These are phyloP conservation scores for Centropristis striata DNA, from an alignment of 2,113 vertebrate genomes.

Conservation along the genomic window DNA sequence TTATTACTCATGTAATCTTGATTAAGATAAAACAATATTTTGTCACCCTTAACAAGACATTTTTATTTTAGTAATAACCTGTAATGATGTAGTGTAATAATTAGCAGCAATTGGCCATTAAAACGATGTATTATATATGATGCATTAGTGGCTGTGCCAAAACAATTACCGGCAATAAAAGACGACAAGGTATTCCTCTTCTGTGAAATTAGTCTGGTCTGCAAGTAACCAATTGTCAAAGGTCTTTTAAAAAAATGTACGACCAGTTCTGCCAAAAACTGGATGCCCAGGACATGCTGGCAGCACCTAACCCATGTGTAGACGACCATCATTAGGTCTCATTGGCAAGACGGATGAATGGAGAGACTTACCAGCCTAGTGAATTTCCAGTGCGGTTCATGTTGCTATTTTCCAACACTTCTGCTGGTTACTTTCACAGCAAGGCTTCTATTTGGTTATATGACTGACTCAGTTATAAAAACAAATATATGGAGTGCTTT, in stretches of 20 bases:
- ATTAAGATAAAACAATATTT: background rate
- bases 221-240: background rate
- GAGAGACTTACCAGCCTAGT: slow-evolving; percentile 31
- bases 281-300: slow-evolving; percentile 41
- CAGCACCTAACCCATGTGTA: slow-evolving; percentile 12
- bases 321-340: slow-evolving; percentile 28
- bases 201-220: background rate
- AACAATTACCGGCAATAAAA: background rate
- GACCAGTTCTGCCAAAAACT: slow-evolving; percentile 3
- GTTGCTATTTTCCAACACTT: slow-evolving; percentile 51
- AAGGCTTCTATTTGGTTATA: background rate
- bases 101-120: background rate
- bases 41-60: background rate
- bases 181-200: background rate
- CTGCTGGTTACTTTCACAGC: slow-evolving; percentile 20
- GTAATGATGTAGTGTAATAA: background rate
- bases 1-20: background rate
- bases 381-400: slow-evolving; percentile 48
- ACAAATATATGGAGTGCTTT: background rate
- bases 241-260: background rate
- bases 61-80: background rate
- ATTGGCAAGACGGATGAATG: slow-evolving; percentile 40
- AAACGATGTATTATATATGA: background rate
- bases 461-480: slow-evolving; percentile 2
- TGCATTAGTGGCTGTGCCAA: background rate